Conservation (phyloP, 2,888 invertebrate species). For the Heliconius charithonia region DNA sequence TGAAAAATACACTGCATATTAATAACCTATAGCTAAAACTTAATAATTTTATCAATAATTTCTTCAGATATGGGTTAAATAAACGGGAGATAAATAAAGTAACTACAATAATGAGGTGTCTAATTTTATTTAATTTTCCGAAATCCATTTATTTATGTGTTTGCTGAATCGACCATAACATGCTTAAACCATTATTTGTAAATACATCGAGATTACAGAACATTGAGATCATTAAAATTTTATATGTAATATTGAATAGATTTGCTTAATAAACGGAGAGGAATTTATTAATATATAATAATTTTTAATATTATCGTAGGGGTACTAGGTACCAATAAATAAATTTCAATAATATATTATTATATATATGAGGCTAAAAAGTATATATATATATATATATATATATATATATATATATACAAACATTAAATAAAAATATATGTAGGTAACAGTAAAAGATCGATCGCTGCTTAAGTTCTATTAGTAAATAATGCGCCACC, state of each 20-base stretch:
- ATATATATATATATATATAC: not conserved
- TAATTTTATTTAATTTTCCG: constrained; percentile 40
- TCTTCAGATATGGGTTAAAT: not conserved
- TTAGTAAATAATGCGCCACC: not conserved
- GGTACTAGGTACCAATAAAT: not conserved
- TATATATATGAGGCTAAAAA: too few species aligned
- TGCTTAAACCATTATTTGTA: constrained; percentile 20
- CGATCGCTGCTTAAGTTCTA: constrained; percentile 13
- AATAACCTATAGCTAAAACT: too few species aligned
- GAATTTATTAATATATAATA: not conserved
- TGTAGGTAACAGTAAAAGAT: not conserved
- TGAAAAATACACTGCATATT: too few species aligned
- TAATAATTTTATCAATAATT: not conserved
- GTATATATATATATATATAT: not conserved
- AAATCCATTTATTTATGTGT: constrained; percentile 46
- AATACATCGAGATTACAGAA: constrained; percentile 26
- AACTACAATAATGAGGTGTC: constrained; percentile 34
- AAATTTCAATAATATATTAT: not conserved
- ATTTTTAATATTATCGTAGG: not conserved
- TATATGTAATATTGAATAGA: constrained; percentile 6
- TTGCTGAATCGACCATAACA: constrained; percentile 43
- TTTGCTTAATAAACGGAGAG: not conserved
- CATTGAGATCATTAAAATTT: constrained; percentile 23
- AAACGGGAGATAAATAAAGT: constrained; percentile 36
- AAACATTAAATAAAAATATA: not conserved